phyloP scores from a whole-genome alignment of 2,797 vertebrate genomes.

The Centroberyx gerrardi region DNA sequence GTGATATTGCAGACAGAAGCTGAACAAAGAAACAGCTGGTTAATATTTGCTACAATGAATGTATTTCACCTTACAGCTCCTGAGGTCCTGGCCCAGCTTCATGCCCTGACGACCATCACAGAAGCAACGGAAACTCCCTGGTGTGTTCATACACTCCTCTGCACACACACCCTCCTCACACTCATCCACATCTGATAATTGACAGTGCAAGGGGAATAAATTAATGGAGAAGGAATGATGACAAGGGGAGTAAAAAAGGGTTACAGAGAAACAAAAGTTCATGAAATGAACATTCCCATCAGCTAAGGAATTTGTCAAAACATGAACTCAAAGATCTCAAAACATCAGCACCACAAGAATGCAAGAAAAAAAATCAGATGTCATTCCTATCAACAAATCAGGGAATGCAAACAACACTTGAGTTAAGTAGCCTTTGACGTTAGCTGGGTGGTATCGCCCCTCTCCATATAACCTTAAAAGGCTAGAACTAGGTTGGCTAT shows the following conservation, averaged over 20 bases:
- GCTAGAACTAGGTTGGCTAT: slow-evolving; percentile 55
- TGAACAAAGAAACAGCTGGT: slow-evolving; percentile 8
- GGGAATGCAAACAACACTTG: slow-evolving; percentile 74
- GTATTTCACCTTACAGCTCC: slow-evolving; percentile 93
- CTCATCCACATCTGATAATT: slow-evolving; percentile 92
- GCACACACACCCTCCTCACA: slow-evolving; percentile 90
- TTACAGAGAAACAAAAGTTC: slow-evolving; percentile 29
- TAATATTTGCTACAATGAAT: slow-evolving; percentile 27
- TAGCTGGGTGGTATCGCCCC: slow-evolving; percentile 22
- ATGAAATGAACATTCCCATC: slow-evolving; percentile 16
- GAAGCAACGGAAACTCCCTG: slow-evolving; percentile 93
- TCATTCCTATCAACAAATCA: slow-evolving; percentile 44
- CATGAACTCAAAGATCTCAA: slow-evolving; percentile 38
- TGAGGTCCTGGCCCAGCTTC: slow-evolving; percentile 90
- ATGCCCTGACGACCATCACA: slow-evolving; percentile 94
- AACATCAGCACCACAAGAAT: slow-evolving; percentile 22
- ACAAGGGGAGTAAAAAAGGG: slow-evolving; percentile 2
- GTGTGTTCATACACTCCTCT: slow-evolving; percentile 92
- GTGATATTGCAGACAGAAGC: no score
- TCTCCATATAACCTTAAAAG: slow-evolving; percentile 74
- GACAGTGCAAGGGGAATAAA: slow-evolving; percentile 17
- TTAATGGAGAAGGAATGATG: slow-evolving; percentile 15
- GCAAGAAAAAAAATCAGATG: background rate
- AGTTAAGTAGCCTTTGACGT: slow-evolving; percentile 57
- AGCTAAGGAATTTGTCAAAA: slow-evolving; percentile 35